Percentiles rank a stretch among this genome's conserved stretches.
phyloP scores from a whole-genome alignment of 1,140 invertebrate species.

The Hesperophylax magnus region DNA sequence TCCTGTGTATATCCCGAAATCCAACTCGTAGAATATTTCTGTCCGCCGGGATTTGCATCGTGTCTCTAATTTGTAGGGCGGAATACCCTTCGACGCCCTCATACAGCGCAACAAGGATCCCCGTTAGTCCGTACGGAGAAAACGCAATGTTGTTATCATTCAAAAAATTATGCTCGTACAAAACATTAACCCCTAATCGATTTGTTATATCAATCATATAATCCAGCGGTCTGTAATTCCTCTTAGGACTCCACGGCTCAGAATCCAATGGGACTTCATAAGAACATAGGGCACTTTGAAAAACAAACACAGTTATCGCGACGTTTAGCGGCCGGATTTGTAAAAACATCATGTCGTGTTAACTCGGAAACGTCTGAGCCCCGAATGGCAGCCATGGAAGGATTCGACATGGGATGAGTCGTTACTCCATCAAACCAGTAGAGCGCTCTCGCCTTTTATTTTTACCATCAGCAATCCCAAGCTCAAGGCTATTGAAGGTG shows the following conservation, averaged over 20 bases:
- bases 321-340: neutral
- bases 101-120: constrained; percentile 82
- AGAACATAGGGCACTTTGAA: constrained; percentile 9
- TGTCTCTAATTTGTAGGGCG: constrained; percentile 77
- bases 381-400: constrained; percentile 36
- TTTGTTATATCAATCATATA: constrained; percentile 86
- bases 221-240: constrained; percentile 72
- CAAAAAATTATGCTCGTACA: constrained; percentile 77
- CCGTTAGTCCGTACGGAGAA: constrained; percentile 84
- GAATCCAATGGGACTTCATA: neutral
- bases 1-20: constrained; percentile 83
- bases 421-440: constrained; percentile 21
- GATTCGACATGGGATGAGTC: constrained; percentile 29
- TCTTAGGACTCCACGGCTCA: constrained; percentile 58
- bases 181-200: constrained; percentile 78
- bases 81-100: constrained; percentile 81
- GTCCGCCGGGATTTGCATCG: constrained; percentile 78
- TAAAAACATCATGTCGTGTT: constrained; percentile 39
- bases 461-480: constrained; percentile 28
- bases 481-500: constrained; percentile 45
- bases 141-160: constrained; percentile 88
- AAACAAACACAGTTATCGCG: constrained; percentile 14
- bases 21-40: constrained; percentile 80
- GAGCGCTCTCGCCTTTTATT: constrained; percentile 5
- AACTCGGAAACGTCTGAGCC: constrained; percentile 6